Conservation (phyloP, 2,888 invertebrate species). For the Lumbricus terrestris region DNA sequence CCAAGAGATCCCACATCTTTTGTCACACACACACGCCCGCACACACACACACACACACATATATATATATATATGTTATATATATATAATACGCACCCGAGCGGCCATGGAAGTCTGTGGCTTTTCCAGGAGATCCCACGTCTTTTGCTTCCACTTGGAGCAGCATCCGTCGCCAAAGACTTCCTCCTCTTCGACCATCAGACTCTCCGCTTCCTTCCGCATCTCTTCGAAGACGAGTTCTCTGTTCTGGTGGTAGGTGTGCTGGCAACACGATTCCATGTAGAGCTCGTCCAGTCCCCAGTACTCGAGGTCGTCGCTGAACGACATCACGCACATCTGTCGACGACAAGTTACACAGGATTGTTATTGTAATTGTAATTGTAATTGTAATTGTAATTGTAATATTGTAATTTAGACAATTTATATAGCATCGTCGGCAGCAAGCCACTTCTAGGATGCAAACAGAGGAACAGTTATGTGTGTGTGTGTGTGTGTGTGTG, state of each 20-base stretch:
- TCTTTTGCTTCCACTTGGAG: slow-evolving; percentile 91
- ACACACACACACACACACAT: too few species aligned
- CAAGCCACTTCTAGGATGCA: too few species aligned
- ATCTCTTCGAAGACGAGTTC: slow-evolving; percentile 97
- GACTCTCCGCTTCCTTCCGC: slow-evolving; percentile 95
- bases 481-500: too few species aligned
- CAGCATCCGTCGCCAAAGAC: slow-evolving; percentile 93
- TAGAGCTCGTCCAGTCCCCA: slow-evolving; percentile 98
- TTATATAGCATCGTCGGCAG: too few species aligned
- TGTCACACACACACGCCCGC: too few species aligned
- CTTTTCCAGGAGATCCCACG: slow-evolving; percentile 96
- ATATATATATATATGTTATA: too few species aligned
- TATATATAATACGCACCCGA: too few species aligned
- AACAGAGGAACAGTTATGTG: too few species aligned
- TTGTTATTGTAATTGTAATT: too few species aligned
- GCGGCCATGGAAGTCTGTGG: slow-evolving; percentile 95
- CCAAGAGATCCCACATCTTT: too few species aligned
- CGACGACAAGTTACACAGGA: neutral
- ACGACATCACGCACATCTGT: slow-evolving; percentile 93
- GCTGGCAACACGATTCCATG: slow-evolving; percentile 95
- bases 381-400: too few species aligned
- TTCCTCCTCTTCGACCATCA: slow-evolving; percentile 78
- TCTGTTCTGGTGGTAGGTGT: slow-evolving; percentile 95
- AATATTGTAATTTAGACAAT: too few species aligned
- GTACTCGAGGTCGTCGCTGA: slow-evolving; percentile 96